Evolutionary conservation across 1,140 invertebrate species (phyloP).

Genomic region (Penaeus japonicus): DNA sequence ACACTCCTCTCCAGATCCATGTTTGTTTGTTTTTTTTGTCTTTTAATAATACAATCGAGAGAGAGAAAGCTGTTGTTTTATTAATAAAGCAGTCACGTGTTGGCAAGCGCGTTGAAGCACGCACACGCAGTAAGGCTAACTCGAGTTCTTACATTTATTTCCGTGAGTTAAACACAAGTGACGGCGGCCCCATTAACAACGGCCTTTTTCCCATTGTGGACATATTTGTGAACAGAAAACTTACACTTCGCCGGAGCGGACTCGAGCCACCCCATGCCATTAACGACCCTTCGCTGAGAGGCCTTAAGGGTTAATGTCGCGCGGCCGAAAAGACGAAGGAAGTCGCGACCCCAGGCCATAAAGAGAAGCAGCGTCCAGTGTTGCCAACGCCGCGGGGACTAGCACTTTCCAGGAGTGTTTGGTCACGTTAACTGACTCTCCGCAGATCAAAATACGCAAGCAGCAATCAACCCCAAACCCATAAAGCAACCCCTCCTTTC

Average conservation of each 20-base stretch:
- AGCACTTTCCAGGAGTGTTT: no score
- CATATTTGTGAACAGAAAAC: constrained; percentile 55
- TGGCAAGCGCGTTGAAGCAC: neutral
- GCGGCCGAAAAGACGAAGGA: neutral
- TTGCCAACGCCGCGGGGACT: constrained; percentile 22
- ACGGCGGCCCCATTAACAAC: constrained; percentile 51
- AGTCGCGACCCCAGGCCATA: constrained; percentile 48
- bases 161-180: constrained; percentile 53
- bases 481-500: no score
- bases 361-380: constrained; percentile 36
- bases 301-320: neutral
- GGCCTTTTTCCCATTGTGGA: constrained; percentile 53
- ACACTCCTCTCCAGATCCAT: no score
- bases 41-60: no score
- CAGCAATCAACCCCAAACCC: no score
- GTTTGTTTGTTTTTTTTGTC: no score
- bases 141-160: constrained; percentile 40
- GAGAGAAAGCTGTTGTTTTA: no score
- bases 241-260: constrained; percentile 37
- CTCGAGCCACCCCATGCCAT: neutral
- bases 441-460: no score
- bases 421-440: no score
- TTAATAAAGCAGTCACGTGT: no score
- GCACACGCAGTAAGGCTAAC: neutral
- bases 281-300: neutral